Conservation (phyloP, 2,113 vertebrate genomes). For the Tamias sibiricus region DNA sequence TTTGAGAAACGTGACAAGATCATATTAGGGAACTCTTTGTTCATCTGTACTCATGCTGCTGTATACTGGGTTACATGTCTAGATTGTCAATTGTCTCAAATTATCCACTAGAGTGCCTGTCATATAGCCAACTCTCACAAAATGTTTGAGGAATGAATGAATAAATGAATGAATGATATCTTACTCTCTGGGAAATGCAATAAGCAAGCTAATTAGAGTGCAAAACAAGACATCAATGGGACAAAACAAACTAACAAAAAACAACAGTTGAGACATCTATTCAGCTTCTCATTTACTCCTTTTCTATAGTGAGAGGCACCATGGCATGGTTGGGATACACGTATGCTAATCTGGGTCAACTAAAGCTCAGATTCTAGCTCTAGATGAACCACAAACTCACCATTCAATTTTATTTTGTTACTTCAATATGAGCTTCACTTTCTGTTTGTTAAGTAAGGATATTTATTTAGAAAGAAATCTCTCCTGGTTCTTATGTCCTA, state of each 20-base stretch:
- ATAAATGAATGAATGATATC: constrained; percentile 53
- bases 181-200: constrained; percentile 45
- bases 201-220: constrained; percentile 11
- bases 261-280: background rate
- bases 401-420: background rate
- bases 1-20: background rate
- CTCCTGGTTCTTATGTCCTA: background rate
- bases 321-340: background rate
- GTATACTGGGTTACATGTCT: background rate
- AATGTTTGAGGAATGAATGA: constrained; percentile 42
- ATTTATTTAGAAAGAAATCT: background rate
- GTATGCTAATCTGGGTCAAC: background rate
- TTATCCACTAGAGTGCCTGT: background rate
- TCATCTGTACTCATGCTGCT: background rate
- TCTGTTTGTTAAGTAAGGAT: background rate
- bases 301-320: background rate
- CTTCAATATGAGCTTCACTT: background rate
- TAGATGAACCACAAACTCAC: background rate
- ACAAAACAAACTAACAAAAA: constrained; percentile 54
- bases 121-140: background rate
- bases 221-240: constrained; percentile 43
- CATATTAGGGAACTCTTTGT: background rate
- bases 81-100: background rate
- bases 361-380: background rate
- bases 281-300: background rate